A percentile compares a stretch with the other conserved stretches of the same genome.
These are phyloP conservation scores for Chaetodon auriga DNA, from an alignment of 2,113 vertebrate species.

Conservation along the genomic window DNA sequence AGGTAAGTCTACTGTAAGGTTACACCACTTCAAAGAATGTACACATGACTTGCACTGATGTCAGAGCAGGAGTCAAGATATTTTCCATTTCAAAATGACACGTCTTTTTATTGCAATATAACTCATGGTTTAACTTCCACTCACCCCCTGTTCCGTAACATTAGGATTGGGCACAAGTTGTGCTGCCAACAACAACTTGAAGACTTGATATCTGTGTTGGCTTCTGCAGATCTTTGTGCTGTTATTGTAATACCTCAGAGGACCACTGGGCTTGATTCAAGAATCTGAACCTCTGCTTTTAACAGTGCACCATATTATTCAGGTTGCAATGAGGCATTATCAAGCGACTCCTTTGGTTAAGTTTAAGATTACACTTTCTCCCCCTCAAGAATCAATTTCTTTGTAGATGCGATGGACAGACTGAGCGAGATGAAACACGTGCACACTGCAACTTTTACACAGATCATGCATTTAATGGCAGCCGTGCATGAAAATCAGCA, in stretches of 20 bases:
- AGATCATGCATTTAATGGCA: neutral
- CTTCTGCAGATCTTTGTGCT: neutral
- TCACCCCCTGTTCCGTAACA: neutral
- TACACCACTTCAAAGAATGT: constrained; percentile 16
- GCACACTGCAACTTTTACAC: neutral
- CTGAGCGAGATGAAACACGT: neutral
- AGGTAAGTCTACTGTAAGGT: neutral
- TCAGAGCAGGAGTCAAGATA: neutral
- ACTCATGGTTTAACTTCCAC: constrained; percentile 7
- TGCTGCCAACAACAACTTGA: neutral
- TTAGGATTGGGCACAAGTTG: neutral
- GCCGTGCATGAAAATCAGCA: neutral
- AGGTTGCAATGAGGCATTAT: neutral
- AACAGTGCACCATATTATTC: neutral
- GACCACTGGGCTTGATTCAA: neutral
- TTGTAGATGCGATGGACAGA: neutral
- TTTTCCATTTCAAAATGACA: constrained; percentile 34
- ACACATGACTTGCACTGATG: constrained; percentile 2
- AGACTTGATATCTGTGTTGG: neutral
- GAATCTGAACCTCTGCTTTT: neutral
- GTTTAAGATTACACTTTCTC: neutral
- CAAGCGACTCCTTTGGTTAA: neutral
- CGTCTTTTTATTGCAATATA: neutral
- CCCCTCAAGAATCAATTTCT: neutral
- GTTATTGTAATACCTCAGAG: constrained; percentile 26